These are phyloP conservation scores for Megalurothrips usitatus DNA, from an alignment of 2,888 invertebrate genomes.

Conservation along the genomic window DNA sequence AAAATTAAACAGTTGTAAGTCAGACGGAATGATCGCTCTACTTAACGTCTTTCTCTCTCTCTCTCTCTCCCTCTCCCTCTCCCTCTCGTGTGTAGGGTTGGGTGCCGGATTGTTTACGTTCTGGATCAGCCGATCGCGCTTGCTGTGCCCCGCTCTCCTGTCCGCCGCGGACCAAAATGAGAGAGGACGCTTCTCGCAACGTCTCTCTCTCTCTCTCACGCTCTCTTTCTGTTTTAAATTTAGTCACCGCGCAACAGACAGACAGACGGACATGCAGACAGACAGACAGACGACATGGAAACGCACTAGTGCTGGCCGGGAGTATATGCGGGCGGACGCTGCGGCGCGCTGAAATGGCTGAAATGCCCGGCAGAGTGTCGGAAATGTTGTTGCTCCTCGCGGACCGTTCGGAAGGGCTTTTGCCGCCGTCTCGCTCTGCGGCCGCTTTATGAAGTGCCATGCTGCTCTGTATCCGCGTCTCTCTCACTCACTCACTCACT, in stretches of 20 bases:
- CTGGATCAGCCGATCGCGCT: neutral
- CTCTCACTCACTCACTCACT: too few relatives aligned
- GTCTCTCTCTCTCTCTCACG: too few relatives aligned
- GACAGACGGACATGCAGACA: neutral
- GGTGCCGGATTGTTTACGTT: neutral
- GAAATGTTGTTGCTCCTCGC: too few relatives aligned
- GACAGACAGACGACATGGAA: neutral
- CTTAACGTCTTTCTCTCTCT: neutral
- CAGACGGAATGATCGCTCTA: neutral
- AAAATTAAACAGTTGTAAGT: neutral
- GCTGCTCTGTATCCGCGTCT: too few relatives aligned
- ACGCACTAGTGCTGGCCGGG: neutral
- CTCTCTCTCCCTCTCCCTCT: neutral
- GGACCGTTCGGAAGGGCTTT: too few relatives aligned
- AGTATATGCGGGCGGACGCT: too few relatives aligned
- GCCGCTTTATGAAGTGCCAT: too few relatives aligned
- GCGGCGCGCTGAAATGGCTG: too few relatives aligned
- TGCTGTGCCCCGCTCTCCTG: neutral
- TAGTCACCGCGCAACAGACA: neutral
- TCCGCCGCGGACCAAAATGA: neutral
- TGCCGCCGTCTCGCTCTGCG: too few relatives aligned
- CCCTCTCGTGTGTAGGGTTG: neutral
- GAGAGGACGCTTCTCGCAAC: too few relatives aligned
- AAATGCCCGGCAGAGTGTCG: too few relatives aligned
- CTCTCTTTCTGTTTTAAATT: neutral